Evolutionary conservation across 2,888 invertebrate species (phyloP), one percentile per base, ranked within the genome.

Genomic region (Nomada goodeniana): DNA sequence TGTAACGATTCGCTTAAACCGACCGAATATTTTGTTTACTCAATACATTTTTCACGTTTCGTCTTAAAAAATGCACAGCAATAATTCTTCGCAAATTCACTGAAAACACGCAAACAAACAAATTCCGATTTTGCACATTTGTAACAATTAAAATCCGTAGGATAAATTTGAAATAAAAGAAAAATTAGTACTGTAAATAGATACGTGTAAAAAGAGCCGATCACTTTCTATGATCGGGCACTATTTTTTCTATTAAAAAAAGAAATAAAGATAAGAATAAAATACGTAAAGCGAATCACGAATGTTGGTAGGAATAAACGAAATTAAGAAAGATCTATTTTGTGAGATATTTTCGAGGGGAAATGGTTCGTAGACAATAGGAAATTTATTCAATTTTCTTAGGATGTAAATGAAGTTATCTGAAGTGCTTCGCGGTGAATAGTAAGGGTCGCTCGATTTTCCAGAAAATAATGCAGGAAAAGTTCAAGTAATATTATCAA

Each of bases 301-400:
- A 26, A 79, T 76, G 77, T 80, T 82, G 53, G 47, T 73, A 72
- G 36, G 47, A n/a, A 44, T 36, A 52, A 42, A 64, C 10, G 63
- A 76, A 82, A 73, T 87, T 64, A 64, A 47, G 0, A 47, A 18
- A 71, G 61, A 71, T 82, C 85, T 86, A 87, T 86, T 86, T 86
- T 86, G 71, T 80, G 78, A 87, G 20, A 77, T 70, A 75, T 76
- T 87, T 86, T 86, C 64, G 29, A 65, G 53, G 68, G 52, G 65
- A 18, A 53, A 59, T 47, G 47, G 44, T 36, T 71, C 63, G 44
- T 83, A 77, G 83, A 44, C 60, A 42, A 67, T 77, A 83, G 53
- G 36, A 63, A 52, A n/a, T 81, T 59, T 59, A 52, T 73, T 73
- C 65, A 53, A 60, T 61, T 64, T 76, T 29, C 59, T 61, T 76